These are phyloP conservation scores for Buceros bicornis DNA, from an alignment of 2,797 vertebrate genomes.

Conservation along the genomic window DNA sequence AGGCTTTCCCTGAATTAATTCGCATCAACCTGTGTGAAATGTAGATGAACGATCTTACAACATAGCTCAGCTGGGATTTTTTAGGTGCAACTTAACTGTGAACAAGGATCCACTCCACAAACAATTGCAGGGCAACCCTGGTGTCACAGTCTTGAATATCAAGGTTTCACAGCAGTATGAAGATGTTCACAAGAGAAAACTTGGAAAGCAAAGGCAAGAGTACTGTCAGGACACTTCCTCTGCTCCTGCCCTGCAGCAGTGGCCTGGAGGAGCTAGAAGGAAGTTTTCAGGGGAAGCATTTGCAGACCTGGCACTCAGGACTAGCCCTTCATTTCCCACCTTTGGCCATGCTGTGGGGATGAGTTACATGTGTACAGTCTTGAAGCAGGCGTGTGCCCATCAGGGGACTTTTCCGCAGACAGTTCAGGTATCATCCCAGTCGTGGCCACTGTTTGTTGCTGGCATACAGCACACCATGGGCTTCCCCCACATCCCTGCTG, in stretches of 20 bases:
- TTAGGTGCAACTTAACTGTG: background rate
- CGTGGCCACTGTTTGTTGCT: constrained; percentile 15
- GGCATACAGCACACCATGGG: background rate
- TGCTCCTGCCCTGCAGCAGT: background rate
- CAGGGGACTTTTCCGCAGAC: fast-evolving
- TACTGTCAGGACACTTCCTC: background rate
- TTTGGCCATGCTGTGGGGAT: fast-evolving
- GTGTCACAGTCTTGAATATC: background rate
- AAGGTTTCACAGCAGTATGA: background rate
- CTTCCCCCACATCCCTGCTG: background rate
- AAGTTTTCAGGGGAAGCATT: background rate
- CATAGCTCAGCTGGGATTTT: background rate
- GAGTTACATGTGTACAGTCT: background rate
- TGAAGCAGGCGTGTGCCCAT: background rate
- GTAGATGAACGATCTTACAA: background rate
- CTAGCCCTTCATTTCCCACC: background rate
- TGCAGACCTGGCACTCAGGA: background rate
- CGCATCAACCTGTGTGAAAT: background rate
- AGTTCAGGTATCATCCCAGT: background rate
- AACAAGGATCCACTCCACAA: background rate
- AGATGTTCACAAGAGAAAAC: background rate
- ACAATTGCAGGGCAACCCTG: background rate
- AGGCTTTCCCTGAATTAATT: background rate
- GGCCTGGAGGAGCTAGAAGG: background rate
- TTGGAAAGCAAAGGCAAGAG: background rate